Percentiles rank a stretch among this genome's conserved stretches.
Conservation (phyloP, 2,113 vertebrate genomes). For the Scolopax mira region DNA sequence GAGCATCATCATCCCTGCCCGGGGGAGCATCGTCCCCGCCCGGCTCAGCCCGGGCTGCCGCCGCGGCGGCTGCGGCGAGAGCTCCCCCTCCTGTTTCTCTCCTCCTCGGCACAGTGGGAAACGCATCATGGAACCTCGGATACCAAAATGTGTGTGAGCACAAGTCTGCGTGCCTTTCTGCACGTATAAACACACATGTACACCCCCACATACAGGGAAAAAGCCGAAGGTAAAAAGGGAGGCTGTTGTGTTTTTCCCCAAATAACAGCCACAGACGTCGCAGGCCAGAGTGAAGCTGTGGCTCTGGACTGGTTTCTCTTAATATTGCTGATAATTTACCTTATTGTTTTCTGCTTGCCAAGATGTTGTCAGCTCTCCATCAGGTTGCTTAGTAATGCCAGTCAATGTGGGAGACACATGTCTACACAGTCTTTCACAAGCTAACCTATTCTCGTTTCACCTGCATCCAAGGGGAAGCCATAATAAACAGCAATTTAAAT, state of each 20-base stretch:
- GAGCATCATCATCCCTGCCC: not conserved
- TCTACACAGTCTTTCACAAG: not conserved
- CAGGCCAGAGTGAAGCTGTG: not conserved
- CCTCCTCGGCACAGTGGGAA: not conserved
- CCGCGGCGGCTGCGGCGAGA: conserved; percentile 9
- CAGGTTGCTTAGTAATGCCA: not conserved
- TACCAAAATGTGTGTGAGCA: not conserved
- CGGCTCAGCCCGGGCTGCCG: not conserved
- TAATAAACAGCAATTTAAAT: conserved; percentile 34
- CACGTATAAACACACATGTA: not conserved
- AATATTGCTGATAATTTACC: not conserved
- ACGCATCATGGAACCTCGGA: not conserved
- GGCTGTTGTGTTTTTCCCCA: not conserved
- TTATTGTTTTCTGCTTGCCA: not conserved
- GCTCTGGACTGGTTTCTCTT: not conserved
- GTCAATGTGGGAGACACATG: not conserved
- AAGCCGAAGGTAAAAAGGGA: not conserved
- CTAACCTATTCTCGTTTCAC: not conserved
- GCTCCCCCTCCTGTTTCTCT: conserved; percentile 55
- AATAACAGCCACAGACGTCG: not conserved
- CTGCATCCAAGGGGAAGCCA: not conserved
- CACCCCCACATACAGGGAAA: not conserved
- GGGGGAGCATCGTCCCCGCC: not conserved
- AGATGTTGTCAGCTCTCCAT: not conserved
- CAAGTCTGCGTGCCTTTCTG: not conserved